Conservation (phyloP, 2,888 invertebrate species). For the Lasius platythorax region DNA sequence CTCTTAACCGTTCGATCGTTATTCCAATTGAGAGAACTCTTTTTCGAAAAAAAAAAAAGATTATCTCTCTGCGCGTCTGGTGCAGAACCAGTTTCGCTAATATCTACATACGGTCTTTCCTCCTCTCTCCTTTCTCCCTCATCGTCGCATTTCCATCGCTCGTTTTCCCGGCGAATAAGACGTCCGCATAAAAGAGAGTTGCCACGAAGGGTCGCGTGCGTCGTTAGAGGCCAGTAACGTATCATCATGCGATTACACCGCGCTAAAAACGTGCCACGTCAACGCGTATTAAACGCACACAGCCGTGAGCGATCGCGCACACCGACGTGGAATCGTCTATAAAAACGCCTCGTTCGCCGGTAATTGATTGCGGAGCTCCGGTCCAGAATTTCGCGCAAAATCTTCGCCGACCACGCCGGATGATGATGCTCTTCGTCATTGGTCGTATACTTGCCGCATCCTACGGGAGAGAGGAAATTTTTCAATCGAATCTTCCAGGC, state of each 20-base stretch:
- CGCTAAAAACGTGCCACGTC: conserved; percentile 69
- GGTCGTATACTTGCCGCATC: conserved; percentile 2
- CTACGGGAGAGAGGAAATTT: neutral
- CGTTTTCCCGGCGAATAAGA: conserved; percentile 62
- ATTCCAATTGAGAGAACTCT: neutral
- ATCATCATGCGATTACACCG: conserved; percentile 76
- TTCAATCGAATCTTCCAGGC: conserved; percentile 2
- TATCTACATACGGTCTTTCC: neutral
- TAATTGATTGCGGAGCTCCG: conserved; percentile 45
- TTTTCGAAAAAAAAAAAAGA: conserved; percentile 8
- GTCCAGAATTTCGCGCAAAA: conserved; percentile 38
- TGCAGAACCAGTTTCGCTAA: conserved; percentile 32
- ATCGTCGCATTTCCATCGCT: conserved; percentile 39
- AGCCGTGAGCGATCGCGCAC: conserved; percentile 47
- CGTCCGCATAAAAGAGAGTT: conserved; percentile 56
- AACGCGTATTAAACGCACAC: conserved; percentile 55
- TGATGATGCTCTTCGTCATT: conserved; percentile 28
- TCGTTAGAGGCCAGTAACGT: conserved; percentile 73
- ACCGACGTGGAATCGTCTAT: conserved; percentile 33
- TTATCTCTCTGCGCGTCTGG: neutral
- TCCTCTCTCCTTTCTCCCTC: conserved; percentile 10
- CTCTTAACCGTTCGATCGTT: conserved; percentile 12
- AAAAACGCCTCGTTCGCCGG: conserved; percentile 41
- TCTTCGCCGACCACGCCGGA: neutral
- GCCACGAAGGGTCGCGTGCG: conserved; percentile 70